Base-by-base conservation (phyloP, 2,888 invertebrate genomes). In the Dynastes hyllus region DNA sequence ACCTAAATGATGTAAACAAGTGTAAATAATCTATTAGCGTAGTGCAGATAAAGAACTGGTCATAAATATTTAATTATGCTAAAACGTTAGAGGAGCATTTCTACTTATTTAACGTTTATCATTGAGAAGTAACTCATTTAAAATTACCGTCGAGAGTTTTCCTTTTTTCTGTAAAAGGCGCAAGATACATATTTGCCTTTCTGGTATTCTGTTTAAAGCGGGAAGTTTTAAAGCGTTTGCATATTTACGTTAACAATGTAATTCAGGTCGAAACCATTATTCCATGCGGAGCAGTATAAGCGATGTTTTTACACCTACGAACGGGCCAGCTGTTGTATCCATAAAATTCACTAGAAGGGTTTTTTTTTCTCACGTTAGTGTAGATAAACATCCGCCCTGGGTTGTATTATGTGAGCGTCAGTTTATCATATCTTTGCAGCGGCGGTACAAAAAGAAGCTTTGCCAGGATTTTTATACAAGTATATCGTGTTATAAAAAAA, bases 371-470 rank as follows among this genome's bases (percentile, higher is more conserved):
- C 51, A 51, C 51, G 29, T 63, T 63, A 63, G 63, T 63, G 69
- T 69, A 69, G 69, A 69, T 69, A 69, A 69, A 69, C 69, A 69
- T 27, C 69, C 50, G 69, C 69, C 27, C 32, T 53, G 69, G 51
- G 27, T 69, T 69, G 29, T 53, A 69, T 69, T 69, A 69, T 69
- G 51, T 16, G 51, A 69, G 29, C 50, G 51, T 5, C 51, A 51
- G 51, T 69, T 69, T 69, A 69, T 69, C 69, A 51, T 69, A 69
- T 69, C 51, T 50, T 51, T 69, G 51, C 69, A 69, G 69, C 22
- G 22, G 27, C 29, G 29, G 29, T 53, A 69, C 27, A 27, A 69
- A 22, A 16, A 29, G 9, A 27, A 27, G 50, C 27, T 9, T 51
- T 69, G 50, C 11, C 69, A 63, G 32, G 29, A 63, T 32, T 32